phyloP scores from a whole-genome alignment of 2,888 invertebrate species.

The Phania funesta region DNA sequence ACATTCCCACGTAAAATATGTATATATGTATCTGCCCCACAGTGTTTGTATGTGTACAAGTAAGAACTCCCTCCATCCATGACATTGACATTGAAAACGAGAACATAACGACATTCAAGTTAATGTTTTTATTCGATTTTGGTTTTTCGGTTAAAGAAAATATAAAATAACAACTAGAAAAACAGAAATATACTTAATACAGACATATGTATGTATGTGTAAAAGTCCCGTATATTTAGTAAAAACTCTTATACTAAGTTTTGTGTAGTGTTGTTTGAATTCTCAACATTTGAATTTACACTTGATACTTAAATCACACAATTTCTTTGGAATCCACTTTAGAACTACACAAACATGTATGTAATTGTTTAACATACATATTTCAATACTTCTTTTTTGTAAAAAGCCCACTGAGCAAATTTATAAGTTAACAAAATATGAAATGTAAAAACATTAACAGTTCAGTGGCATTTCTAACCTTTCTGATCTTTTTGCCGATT shows the following conservation, averaged over 20 bases:
- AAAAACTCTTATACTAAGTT: not conserved
- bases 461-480: no score
- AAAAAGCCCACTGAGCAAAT: not conserved
- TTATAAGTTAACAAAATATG: not conserved
- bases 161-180: not conserved
- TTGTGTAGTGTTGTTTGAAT: not conserved
- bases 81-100: conserved; percentile 63
- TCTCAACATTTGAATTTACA: conserved; percentile 11
- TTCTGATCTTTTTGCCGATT: no score
- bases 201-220: not conserved
- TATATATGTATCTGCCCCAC: not conserved
- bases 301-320: conserved; percentile 56
- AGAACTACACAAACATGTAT: not conserved
- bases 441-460: not conserved
- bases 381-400: not conserved
- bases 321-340: conserved; percentile 9
- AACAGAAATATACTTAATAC: not conserved
- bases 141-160: not conserved
- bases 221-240: no score
- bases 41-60: not conserved
- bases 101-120: not conserved
- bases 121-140: conserved; percentile 7
- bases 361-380: not conserved
- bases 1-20: conserved; percentile 34
- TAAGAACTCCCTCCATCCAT: conserved; percentile 38